phyloP scores from a whole-genome alignment of 2,113 vertebrate species.

The Pteronura brasiliensis region DNA sequence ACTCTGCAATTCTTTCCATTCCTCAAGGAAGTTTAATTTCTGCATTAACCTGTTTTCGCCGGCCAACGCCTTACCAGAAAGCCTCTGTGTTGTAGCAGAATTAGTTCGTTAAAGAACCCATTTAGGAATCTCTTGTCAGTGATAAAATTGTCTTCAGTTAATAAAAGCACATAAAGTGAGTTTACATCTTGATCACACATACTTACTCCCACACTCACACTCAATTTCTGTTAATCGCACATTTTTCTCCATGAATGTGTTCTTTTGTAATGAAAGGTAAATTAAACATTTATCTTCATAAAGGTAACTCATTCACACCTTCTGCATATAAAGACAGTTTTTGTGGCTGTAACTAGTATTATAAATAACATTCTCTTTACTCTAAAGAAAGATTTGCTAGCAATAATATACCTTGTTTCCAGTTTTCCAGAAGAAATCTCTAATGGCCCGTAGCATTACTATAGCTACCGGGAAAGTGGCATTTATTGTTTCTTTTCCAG shows the following conservation, averaged over 20 bases:
- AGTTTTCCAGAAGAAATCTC: conserved; percentile 92
- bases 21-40: conserved; percentile 87
- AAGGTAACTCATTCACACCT: conserved; percentile 56
- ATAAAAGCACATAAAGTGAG: conserved; percentile 80
- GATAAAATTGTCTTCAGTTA: conserved; percentile 84
- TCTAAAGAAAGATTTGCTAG: conserved; percentile 61
- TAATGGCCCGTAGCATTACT: conserved; percentile 95
- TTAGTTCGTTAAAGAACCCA: conserved; percentile 84
- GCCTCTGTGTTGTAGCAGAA: conserved; percentile 77
- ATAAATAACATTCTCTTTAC: conserved; percentile 68
- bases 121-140: conserved; percentile 82
- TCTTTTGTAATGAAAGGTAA: conserved; percentile 76
- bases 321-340: conserved; percentile 51
- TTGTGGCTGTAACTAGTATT: conserved; percentile 9
- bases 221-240: conserved; percentile 58
- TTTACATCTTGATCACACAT: conserved; percentile 81
- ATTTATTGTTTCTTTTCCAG: conserved; percentile 96
- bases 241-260: conserved; percentile 42
- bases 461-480: conserved; percentile 94
- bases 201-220: conserved; percentile 49
- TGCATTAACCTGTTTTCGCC: conserved; percentile 86
- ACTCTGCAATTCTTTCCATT: conserved; percentile 84
- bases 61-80: conserved; percentile 79
- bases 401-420: conserved; percentile 90
- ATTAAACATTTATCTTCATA: conserved; percentile 81